Conservation (phyloP, 2,797 vertebrate genomes). For the Bryconaethiops microstoma region DNA sequence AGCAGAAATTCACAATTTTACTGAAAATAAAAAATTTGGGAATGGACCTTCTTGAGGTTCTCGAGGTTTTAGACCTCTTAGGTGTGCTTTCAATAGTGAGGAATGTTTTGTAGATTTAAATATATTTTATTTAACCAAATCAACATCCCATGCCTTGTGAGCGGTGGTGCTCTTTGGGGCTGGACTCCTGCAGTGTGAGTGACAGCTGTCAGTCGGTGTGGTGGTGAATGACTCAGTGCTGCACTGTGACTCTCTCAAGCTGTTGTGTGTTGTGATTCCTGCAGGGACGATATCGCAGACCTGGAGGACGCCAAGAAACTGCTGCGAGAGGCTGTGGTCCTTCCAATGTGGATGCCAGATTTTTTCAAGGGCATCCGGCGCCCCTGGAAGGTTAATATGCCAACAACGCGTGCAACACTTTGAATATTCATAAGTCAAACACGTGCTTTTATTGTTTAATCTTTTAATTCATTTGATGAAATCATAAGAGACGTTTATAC, state of each 20-base stretch:
- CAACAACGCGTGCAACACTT: not conserved
- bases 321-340: constrained; percentile 94
- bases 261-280: constrained; percentile 41
- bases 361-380: constrained; percentile 98
- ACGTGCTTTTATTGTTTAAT: not conserved
- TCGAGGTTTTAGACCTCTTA: no score
- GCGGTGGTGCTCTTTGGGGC: not conserved
- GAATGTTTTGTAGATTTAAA: not conserved
- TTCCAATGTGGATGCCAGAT: constrained; percentile 99
- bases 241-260: constrained; percentile 38
- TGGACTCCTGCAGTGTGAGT: constrained; percentile 6
- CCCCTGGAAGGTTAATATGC: constrained; percentile 90
- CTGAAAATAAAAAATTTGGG: no score
- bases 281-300: constrained; percentile 96
- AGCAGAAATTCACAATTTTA: no score
- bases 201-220: constrained; percentile 35
- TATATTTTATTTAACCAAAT: not conserved
- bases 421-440: not conserved
- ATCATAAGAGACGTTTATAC: not conserved
- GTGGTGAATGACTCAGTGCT: constrained; percentile 44
- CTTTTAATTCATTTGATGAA: not conserved
- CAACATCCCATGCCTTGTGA: not conserved
- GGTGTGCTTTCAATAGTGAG: not conserved
- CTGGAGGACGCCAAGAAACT: constrained; percentile 98
- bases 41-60: no score